Conservation (phyloP, 2,797 vertebrate species). For the Philypnodon macrostomus region DNA sequence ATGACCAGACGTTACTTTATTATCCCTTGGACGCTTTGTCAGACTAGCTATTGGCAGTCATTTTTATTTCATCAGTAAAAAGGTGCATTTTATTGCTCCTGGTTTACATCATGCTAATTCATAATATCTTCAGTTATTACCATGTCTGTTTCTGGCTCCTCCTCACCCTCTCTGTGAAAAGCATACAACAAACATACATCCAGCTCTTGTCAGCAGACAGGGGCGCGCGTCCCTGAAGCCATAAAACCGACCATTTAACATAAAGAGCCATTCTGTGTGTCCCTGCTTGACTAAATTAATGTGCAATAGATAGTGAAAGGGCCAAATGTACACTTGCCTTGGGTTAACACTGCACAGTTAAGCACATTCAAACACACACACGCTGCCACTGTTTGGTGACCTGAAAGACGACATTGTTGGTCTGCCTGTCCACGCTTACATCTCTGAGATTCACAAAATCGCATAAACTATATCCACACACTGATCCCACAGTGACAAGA, state of each 20-base stretch:
- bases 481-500: conserved; percentile 64
- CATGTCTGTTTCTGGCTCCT: conserved; percentile 23
- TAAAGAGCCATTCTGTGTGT: conserved; percentile 62
- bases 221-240: conserved; percentile 32
- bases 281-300: conserved; percentile 59
- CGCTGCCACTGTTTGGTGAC: conserved; percentile 63
- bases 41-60: conserved; percentile 31
- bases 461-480: conserved; percentile 73
- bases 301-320: conserved; percentile 63
- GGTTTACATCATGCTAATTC: conserved; percentile 40
- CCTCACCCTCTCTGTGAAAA: conserved; percentile 20
- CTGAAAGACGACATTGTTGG: conserved; percentile 76
- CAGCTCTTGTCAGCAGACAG: conserved; percentile 38
- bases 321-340: conserved; percentile 64
- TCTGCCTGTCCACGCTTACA: conserved; percentile 47
- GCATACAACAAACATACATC: conserved; percentile 26
- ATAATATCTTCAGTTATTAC: conserved; percentile 23
- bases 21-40: neutral
- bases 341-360: conserved; percentile 62
- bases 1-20: conserved; percentile 4
- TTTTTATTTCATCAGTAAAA: conserved; percentile 36
- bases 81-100: conserved; percentile 26
- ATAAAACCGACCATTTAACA: conserved; percentile 62
- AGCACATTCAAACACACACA: conserved; percentile 65
- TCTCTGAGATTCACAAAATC: conserved; percentile 75